A percentile compares a stretch with the other conserved stretches of the same genome.
Evolutionary conservation across 2,113 vertebrate species (phyloP).

Genomic region (Camarhynchus parvulus): DNA sequence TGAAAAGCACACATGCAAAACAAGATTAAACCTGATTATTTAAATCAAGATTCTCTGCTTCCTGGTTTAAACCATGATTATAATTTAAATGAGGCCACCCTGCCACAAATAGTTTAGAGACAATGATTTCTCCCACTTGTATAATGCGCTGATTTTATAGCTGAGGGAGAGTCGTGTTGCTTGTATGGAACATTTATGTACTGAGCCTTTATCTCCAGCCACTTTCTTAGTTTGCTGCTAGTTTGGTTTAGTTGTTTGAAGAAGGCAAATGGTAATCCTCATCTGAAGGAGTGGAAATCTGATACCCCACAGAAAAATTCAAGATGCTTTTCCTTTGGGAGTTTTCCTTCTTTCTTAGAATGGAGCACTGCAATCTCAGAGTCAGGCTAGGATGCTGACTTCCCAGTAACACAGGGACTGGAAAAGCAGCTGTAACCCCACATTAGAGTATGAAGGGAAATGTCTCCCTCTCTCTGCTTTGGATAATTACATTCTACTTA

Average conservation of each 20-base stretch:
- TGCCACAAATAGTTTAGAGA: constrained; percentile 1
- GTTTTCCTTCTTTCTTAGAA: background rate
- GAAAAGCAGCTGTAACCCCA: background rate
- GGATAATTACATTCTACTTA: constrained; percentile 46
- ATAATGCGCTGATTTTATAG: background rate
- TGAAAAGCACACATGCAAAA: constrained; percentile 58
- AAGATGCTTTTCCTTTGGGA: background rate
- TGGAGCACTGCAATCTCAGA: background rate
- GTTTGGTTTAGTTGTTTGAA: background rate
- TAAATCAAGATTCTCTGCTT: constrained; percentile 55
- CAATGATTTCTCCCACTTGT: constrained; percentile 4
- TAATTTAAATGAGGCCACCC: constrained; percentile 30
- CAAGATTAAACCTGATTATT: constrained; percentile 70
- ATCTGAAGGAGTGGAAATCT: background rate
- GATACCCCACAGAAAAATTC: background rate
- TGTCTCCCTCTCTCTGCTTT: background rate
- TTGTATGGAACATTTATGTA: background rate
- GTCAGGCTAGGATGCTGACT: background rate
- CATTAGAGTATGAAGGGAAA: background rate
- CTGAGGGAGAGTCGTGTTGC: background rate
- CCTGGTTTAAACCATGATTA: constrained; percentile 41
- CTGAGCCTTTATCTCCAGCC: background rate
- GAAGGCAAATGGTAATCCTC: background rate
- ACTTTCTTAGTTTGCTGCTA: background rate
- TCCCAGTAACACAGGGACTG: background rate